Evolutionary conservation across 2,113 vertebrate species (phyloP).

Genomic region (Thunnus maccoyii): DNA sequence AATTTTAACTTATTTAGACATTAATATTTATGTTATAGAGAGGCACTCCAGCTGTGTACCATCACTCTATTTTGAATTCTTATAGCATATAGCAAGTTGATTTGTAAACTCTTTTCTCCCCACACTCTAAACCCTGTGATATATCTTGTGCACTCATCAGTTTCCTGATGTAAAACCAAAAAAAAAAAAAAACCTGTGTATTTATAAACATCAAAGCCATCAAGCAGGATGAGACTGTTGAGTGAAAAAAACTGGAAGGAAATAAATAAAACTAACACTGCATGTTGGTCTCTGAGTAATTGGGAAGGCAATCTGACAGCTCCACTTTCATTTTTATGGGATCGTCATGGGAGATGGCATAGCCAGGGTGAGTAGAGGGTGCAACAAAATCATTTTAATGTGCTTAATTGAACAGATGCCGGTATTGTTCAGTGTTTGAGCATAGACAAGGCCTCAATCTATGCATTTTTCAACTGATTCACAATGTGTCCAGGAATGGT

Average conservation of each 20-base stretch:
- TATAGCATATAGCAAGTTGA: background rate
- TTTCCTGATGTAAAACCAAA: background rate
- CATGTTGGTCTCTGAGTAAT: conserved; percentile 26
- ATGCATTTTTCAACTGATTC: conserved; percentile 36
- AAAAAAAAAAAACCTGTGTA: background rate
- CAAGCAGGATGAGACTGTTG: background rate
- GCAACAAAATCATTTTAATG: conserved; percentile 51
- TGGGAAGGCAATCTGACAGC: conserved; percentile 30
- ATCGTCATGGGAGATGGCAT: conserved; percentile 10
- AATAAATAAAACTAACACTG: conserved; percentile 21
- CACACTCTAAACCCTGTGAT: background rate
- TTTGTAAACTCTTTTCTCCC: background rate
- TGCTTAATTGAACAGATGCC: conserved; percentile 55
- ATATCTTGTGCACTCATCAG: background rate
- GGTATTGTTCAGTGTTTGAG: conserved; percentile 18
- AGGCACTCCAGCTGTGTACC: background rate
- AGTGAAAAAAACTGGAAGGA: conserved; percentile 16
- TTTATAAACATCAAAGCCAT: conserved; percentile 16
- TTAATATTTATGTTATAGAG: too few species aligned
- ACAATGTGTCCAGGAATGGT: conserved; percentile 4
- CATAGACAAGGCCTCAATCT: conserved; percentile 29
- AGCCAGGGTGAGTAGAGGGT: conserved; percentile 17
- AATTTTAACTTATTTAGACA: too few species aligned
- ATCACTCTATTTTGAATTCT: background rate
- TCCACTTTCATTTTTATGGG: conserved; percentile 21